phyloP scores from a whole-genome alignment of 1,140 invertebrate species.

The Antheraea mylitta region DNA sequence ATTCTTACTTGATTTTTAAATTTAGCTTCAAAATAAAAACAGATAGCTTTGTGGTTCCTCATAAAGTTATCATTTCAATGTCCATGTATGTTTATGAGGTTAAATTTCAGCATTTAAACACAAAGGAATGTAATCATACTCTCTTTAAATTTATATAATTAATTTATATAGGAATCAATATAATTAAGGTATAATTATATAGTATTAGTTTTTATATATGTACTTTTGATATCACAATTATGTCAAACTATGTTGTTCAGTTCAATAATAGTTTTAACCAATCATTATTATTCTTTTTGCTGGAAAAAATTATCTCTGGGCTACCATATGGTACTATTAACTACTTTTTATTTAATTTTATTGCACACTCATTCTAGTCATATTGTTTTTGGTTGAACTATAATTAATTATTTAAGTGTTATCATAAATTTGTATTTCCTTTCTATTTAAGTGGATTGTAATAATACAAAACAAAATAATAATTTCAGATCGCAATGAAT shows the following conservation, averaged over 20 bases:
- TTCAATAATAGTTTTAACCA: background rate
- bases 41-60: too few species aligned
- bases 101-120: background rate
- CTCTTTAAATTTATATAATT: too few species aligned
- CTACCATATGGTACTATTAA: background rate
- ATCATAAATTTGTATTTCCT: too few species aligned
- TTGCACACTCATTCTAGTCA: too few species aligned
- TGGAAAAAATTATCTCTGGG: background rate
- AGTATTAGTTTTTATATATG: background rate
- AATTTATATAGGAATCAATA: too few species aligned
- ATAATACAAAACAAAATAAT: constrained; percentile 8
- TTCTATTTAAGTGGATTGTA: background rate
- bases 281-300: background rate
- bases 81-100: background rate
- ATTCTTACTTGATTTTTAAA: background rate
- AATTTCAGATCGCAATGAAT: constrained; percentile 94
- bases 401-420: too few species aligned
- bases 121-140: background rate
- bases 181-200: too few species aligned
- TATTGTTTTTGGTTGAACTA: too few species aligned
- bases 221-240: background rate
- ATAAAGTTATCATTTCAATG: background rate
- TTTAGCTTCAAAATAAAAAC: background rate
- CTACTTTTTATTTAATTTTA: background rate
- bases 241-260: background rate